phyloP scores from a whole-genome alignment of 2,113 vertebrate species.

The Struthio camelus region DNA sequence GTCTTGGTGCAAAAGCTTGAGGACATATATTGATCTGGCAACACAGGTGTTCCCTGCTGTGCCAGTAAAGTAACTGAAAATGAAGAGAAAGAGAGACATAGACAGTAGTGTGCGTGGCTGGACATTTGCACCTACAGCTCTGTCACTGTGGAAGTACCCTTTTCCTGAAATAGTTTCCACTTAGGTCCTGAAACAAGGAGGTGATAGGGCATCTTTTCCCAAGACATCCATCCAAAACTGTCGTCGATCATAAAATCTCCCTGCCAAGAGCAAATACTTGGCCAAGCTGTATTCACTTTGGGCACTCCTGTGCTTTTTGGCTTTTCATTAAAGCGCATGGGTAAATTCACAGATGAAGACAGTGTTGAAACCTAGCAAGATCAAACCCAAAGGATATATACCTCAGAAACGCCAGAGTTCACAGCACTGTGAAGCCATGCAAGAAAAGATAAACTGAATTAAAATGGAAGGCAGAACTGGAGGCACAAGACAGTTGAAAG shows the following conservation, averaged over 20 bases:
- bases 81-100: background rate
- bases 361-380: background rate
- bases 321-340: fast-evolving
- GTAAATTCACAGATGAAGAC: fast-evolving
- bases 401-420: background rate
- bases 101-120: background rate
- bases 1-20: background rate
- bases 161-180: background rate
- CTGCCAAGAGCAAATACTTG: background rate
- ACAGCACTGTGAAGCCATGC: fast-evolving
- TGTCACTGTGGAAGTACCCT: background rate
- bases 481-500: background rate
- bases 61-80: background rate
- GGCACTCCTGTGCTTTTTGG: background rate
- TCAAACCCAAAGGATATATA: fast-evolving
- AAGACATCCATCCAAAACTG: background rate
- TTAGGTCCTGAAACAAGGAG: background rate
- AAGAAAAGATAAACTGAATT: background rate
- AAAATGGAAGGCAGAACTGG: background rate
- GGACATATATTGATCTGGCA: background rate
- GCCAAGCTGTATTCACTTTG: background rate
- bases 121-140: background rate
- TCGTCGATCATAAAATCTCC: fast-evolving
- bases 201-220: background rate
- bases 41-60: background rate